Evolutionary conservation across 2,888 invertebrate species (phyloP).

Genomic region (Halocaridina rubra): DNA sequence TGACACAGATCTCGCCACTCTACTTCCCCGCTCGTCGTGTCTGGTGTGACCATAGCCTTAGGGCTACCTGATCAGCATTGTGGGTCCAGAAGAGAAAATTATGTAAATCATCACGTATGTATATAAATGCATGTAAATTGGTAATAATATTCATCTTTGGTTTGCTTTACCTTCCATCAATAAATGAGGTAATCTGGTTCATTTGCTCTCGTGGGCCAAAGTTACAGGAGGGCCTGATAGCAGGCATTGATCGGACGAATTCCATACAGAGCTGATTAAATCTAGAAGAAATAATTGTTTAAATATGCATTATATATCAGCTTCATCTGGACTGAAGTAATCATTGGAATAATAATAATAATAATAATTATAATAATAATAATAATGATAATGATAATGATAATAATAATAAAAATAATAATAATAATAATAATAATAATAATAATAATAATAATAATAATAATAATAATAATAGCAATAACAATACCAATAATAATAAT

Average conservation of each 20-base stretch:
- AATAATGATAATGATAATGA: background rate
- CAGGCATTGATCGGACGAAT: conserved; percentile 78
- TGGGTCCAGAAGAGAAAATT: background rate
- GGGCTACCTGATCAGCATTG: no score
- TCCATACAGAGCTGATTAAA: conserved; percentile 77
- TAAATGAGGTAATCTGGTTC: conserved; percentile 82
- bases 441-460: background rate
- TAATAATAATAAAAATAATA: conserved; percentile 9
- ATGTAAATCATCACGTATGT: background rate
- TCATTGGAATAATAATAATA: background rate
- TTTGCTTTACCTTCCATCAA: conserved; percentile 77
- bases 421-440: conserved; percentile 12
- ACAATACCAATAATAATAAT: background rate
- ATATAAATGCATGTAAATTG: background rate
- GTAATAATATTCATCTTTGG: no score
- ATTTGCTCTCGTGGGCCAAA: conserved; percentile 68
- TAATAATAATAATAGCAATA: background rate
- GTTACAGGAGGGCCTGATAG: conserved; percentile 71
- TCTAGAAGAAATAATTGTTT: conserved; percentile 62
- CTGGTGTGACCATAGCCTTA: no score
- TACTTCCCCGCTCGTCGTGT: no score
- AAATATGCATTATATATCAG: no score
- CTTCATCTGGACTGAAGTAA: no score
- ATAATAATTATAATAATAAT: background rate
- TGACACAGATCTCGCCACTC: no score